Evolutionary conservation across 2,797 vertebrate species (phyloP), one percentile per base, ranked within the genome.

Genomic region (Cottoperca gobio): DNA sequence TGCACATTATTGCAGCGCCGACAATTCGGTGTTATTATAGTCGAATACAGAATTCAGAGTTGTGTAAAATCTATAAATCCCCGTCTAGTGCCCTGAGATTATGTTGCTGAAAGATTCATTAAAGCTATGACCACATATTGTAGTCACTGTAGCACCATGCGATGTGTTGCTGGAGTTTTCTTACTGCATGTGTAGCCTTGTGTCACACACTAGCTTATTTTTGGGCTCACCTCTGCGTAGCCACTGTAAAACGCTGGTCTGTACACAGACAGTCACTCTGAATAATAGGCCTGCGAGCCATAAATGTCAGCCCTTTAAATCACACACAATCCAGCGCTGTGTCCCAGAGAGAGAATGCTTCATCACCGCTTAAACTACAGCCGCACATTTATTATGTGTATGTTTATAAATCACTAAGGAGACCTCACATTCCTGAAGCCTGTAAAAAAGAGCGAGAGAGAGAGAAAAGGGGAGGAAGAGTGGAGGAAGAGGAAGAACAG

Each of bases 251-350:
- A 96, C 94, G 95, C 66, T 88, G 94, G 95, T 97, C 96, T 96
- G 95, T 97, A 97, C 95, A 98, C 96, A 97, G 96, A 96, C 96
- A 98, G 97, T 98, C 96, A 98, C 94, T 97, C 96, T 98, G 97
- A 99, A 98, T 97, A 98, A 97, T 97, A 97, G 97, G 95, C 93
- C 94, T 95, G 95, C 94, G 90, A 94, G 95, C 95, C 94, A 94
- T 96, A 99, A 99, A 98, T 97, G 97, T 97, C 97, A 98, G 95
- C 95, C 96, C 95, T 96, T 97, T 99, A 99, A 98, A 99, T 99
- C 97, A 99, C 93, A 96, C 92, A 45, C 84, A 83, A 87, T 90
- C 93, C 95, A 94, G 94, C 94, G 89, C 93, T 61, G 94, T 92
- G 90, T 93, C 95, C 93, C 66, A 89, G 93, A 95, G 93, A 95